These are phyloP conservation scores for Sebastes minor DNA, from an alignment of 2,797 vertebrate genomes.

Conservation along the genomic window DNA sequence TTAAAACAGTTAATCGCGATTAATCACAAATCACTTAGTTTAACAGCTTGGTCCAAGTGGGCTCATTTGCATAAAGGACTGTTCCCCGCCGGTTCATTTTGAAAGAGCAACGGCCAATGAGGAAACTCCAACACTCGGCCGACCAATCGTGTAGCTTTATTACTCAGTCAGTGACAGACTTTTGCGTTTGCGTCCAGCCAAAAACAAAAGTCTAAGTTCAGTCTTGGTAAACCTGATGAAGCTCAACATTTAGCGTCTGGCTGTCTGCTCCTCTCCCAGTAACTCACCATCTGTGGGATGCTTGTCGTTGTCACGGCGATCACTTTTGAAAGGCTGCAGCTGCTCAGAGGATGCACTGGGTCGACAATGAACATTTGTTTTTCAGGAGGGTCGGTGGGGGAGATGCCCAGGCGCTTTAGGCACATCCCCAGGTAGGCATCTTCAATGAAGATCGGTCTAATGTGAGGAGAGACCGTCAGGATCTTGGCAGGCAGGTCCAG, in stretches of 20 bases:
- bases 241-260: slow-evolving; percentile 29
- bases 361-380: slow-evolving; percentile 80
- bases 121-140: too few relatives aligned
- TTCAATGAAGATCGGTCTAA: slow-evolving; percentile 89
- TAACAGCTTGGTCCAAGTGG: too few relatives aligned
- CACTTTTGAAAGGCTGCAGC: slow-evolving; percentile 53
- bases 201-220: too few relatives aligned
- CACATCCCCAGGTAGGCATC: slow-evolving; percentile 92
- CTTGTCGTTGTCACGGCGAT: slow-evolving; percentile 44
- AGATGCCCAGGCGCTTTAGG: slow-evolving; percentile 84
- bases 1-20: too few relatives aligned
- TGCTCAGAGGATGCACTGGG: slow-evolving; percentile 17
- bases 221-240: not conserved
- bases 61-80: too few relatives aligned
- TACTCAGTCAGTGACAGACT: too few relatives aligned
- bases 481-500: slow-evolving; percentile 89
- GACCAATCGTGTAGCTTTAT: too few relatives aligned
- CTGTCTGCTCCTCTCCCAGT: slow-evolving; percentile 53
- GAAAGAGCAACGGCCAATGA: too few relatives aligned
- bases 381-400: slow-evolving; percentile 86
- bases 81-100: too few relatives aligned
- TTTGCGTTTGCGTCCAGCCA: too few relatives aligned
- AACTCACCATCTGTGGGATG: slow-evolving; percentile 34
- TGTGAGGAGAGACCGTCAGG: slow-evolving; percentile 83
- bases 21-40: too few relatives aligned